Base-by-base conservation (phyloP, 2,888 invertebrate species). In the Gasteruption jaculator region DNA sequence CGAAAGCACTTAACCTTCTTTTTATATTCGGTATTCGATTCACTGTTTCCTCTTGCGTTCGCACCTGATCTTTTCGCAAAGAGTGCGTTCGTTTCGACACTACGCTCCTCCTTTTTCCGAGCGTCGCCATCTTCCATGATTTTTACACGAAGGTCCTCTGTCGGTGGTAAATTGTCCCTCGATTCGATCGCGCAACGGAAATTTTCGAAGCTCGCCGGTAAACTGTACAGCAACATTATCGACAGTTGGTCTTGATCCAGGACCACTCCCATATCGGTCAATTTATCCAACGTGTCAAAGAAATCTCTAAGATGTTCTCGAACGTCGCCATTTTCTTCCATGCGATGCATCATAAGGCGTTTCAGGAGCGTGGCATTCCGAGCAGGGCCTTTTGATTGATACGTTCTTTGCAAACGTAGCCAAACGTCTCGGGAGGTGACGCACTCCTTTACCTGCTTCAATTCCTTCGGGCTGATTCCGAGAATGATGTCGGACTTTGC, bases 341-440 rank as follows among this genome's bases (percentile, higher is more conserved):
- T n/a, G n/a, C n/a, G n/a, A n/a, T n/a, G n/a, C n/a, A n/a, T n/a
- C n/a, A n/a, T n/a, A n/a, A n/a, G n/a, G n/a, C n/a, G 52, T 36
- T 72, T 72, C n/a, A 72, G 42, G 4, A 72, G 43, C 3, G 62
- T 68, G 0, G 69, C 71, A 42, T 71, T 71, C 24, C 63, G 46
- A 1, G 68, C 67, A 1, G 68, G 68, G 3, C 68, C 68, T 29
- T 54, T 57, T 10, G 68, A 70, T 46, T 65, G 57, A 35, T 64
- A 66, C 12, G 63, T 64, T 3, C 30, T 20, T 33, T 65, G 42
- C 14, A 73, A 49, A 41, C 57, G 70, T 3, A 47, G 11, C 72
- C 71, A 73, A 12, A 69, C 49, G 10, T 61, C 58, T 5, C 53
- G 53, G 2, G 68, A 54, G 2, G 64, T 65, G 2, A 24, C 30